Conservation (phyloP, 2,113 vertebrate genomes). For the Rhynchomys soricoides region DNA sequence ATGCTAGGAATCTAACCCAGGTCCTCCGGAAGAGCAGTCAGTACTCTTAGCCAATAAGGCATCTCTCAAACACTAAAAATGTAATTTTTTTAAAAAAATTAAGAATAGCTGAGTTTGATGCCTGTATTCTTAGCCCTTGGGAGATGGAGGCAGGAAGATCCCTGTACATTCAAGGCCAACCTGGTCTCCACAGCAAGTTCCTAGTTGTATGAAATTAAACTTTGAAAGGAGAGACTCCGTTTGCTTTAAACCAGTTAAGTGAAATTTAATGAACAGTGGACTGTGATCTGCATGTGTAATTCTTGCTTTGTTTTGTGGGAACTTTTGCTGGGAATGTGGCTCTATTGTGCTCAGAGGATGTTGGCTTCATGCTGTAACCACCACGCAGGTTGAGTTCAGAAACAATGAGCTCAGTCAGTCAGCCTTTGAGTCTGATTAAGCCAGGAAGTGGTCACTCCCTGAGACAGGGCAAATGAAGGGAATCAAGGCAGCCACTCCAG, state of each 20-base stretch:
- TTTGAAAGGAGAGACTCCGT: neutral
- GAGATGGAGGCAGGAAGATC: neutral
- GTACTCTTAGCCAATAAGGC: neutral
- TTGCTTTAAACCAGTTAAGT: slow-evolving; percentile 47
- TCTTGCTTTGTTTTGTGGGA: slow-evolving; percentile 74
- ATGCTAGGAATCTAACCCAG: neutral
- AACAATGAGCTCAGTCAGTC: slow-evolving; percentile 73
- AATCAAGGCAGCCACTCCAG: slow-evolving; percentile 15
- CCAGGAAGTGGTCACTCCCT: slow-evolving; percentile 68
- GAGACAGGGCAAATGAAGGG: slow-evolving; percentile 36
- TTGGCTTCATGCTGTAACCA: slow-evolving; percentile 20
- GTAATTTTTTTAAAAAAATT: neutral
- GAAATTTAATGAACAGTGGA: slow-evolving; percentile 50
- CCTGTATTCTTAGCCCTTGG: too few relatives aligned
- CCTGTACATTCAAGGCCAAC: neutral
- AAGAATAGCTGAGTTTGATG: neutral
- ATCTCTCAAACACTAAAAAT: neutral
- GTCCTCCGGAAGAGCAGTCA: neutral
- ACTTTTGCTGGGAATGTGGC: slow-evolving; percentile 56
- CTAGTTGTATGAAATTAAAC: slow-evolving; percentile 26
- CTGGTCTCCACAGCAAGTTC: neutral
- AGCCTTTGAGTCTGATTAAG: slow-evolving; percentile 56
- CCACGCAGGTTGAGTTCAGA: slow-evolving; percentile 57
- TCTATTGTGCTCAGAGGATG: slow-evolving; percentile 70
- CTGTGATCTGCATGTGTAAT: slow-evolving; percentile 51